These are phyloP conservation scores for Harpagoxenus sublaevis DNA, from an alignment of 2,888 invertebrate species.

Conservation along the genomic window DNA sequence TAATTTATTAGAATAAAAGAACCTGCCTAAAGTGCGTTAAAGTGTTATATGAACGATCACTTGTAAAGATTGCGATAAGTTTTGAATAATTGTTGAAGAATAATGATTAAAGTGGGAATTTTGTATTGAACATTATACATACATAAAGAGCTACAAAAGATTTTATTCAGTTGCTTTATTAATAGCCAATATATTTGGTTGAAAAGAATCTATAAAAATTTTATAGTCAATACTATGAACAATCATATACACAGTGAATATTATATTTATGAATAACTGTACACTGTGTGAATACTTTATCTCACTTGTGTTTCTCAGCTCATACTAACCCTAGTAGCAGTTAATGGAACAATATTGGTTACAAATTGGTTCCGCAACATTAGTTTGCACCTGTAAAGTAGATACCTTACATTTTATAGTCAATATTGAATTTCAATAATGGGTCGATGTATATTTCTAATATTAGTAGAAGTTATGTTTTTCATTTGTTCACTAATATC, in stretches of 20 bases:
- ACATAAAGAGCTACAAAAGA: background rate
- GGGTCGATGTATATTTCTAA: background rate
- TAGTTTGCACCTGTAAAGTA: background rate
- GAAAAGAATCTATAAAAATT: background rate
- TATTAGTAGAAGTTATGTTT: background rate
- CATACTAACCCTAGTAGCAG: background rate
- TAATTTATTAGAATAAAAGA: background rate
- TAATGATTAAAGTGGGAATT: background rate
- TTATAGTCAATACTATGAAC: background rate
- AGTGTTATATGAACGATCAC: background rate
- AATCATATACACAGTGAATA: background rate
- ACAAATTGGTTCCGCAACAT: constrained; percentile 2
- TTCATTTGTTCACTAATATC: background rate
- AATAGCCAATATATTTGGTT: background rate
- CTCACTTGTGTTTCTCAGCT: background rate
- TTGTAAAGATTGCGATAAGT: background rate
- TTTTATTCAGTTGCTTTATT: background rate
- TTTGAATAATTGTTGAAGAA: background rate
- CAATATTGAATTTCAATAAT: background rate
- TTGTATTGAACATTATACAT: background rate
- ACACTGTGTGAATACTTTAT: background rate
- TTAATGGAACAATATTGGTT: background rate
- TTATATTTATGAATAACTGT: background rate
- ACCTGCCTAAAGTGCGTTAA: no score
- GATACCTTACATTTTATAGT: background rate